Base-by-base conservation (phyloP, 2,113 vertebrate species). In the Todiramphus saurophagus region DNA sequence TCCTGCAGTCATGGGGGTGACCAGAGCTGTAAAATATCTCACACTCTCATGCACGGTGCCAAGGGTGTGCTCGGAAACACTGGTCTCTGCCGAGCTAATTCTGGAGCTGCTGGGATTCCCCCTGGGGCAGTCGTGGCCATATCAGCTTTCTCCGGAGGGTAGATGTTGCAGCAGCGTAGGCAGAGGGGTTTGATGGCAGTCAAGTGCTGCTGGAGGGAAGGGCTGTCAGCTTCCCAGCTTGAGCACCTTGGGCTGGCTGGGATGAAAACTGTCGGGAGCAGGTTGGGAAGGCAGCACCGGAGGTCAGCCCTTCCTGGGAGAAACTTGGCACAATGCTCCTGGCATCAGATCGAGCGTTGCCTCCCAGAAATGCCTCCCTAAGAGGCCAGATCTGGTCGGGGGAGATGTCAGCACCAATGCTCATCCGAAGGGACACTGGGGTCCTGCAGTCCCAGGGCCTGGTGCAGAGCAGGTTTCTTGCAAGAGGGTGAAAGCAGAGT, bases 321-420 rank as follows among this genome's bases (percentile, higher is more conserved):
- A 63, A 63, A 59, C 21, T 67, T 5, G 1, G 17, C 2, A 1
- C 48, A 28, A 35, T 0, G 3, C 27, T 62, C 53, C 53, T 0
- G 0, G 78, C 6, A 17, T 20, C 0, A 1, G 28, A 28, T 59
- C 1, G 2, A 74, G 37, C 0, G 2, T 33, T 41, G 53, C 41
- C 43, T 73, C 43, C 67, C 31, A 20, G 7, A 23, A 74, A 43
- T 3, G 0, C 33, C 33, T 44, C 31, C 27, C 43, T 0, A 2
- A 10, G 78, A 60, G 9, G 12, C 62, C 68, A 70, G 23, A 75
- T 35, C 69, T 1, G 1, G 20, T 16, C 2, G 10, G 25, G 10
- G 63, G 5, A 66, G 37, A 64, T 35, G 25, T 43, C 77, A 44
- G 30, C 60, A n/a, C 33, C 3, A 2, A 48, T 77, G 33, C 11